phyloP scores from a whole-genome alignment of 2,797 vertebrate genomes.

The Myotis planiceps region DNA sequence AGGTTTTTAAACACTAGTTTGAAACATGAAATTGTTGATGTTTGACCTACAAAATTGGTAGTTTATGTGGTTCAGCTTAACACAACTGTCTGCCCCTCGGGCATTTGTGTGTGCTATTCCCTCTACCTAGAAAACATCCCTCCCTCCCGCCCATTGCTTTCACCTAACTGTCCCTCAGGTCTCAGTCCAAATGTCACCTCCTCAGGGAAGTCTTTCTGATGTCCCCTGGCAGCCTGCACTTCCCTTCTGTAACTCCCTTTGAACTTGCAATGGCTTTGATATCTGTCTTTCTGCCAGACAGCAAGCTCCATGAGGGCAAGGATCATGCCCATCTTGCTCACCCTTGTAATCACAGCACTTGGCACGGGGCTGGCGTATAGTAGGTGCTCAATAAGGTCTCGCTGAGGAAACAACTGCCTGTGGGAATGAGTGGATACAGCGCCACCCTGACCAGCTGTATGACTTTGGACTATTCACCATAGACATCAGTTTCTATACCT shows the following conservation, averaged over 20 bases:
- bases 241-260: not conserved
- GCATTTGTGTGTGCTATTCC: rapidly evolving
- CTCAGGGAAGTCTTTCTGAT: not conserved
- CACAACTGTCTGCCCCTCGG: not conserved
- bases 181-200: not conserved
- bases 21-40: not conserved
- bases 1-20: not conserved
- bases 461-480: not conserved
- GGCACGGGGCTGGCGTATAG: not conserved
- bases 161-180: not conserved
- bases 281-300: not conserved
- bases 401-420: not conserved
- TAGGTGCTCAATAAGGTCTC: not conserved
- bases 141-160: not conserved
- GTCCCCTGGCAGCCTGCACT: rapidly evolving
- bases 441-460: not conserved
- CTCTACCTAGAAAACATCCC: not conserved
- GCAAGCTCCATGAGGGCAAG: not conserved
- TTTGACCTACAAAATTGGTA: not conserved
- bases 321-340: not conserved
- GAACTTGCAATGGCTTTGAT: not conserved
- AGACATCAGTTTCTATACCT: not conserved
- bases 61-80: not conserved
- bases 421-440: not conserved
- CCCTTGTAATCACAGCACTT: not conserved